Conservation (phyloP, 2,797 vertebrate genomes). For the Enteromius argenteus region DNA sequence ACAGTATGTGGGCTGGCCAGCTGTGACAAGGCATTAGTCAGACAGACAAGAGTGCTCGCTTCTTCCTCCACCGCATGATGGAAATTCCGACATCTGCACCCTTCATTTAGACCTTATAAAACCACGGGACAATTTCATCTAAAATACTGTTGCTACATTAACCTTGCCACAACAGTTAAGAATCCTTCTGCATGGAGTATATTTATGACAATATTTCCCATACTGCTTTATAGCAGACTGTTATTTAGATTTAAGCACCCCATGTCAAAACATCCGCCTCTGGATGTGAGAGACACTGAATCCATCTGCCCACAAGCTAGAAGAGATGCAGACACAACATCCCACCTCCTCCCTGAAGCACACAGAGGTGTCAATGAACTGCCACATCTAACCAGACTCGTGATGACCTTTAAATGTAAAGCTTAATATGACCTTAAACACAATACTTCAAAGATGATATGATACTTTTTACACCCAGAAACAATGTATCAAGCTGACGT, state of each 20-base stretch:
- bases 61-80: not conserved
- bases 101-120: conserved; percentile 15
- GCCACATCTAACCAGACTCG: not conserved
- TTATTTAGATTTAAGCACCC: conserved; percentile 29
- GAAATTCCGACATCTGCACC: conserved; percentile 22
- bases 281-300: conserved; percentile 16
- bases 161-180: not conserved
- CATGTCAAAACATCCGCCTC: not conserved
- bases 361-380: not conserved
- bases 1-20: conserved; percentile 34
- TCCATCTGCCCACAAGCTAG: conserved; percentile 11
- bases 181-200: not conserved
- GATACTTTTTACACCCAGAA: not conserved
- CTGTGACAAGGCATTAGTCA: conserved; percentile 41
- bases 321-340: conserved; percentile 10
- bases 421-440: not conserved
- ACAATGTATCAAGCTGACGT: not conserved
- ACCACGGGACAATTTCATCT: not conserved
- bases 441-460: not conserved
- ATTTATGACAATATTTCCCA: not conserved
- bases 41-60: conserved; percentile 2
- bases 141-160: not conserved
- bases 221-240: conserved; percentile 8
- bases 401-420: not conserved
- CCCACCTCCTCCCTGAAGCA: not conserved